Base-by-base conservation (phyloP, 1,140 invertebrate genomes). In the Artemia franciscana region DNA sequence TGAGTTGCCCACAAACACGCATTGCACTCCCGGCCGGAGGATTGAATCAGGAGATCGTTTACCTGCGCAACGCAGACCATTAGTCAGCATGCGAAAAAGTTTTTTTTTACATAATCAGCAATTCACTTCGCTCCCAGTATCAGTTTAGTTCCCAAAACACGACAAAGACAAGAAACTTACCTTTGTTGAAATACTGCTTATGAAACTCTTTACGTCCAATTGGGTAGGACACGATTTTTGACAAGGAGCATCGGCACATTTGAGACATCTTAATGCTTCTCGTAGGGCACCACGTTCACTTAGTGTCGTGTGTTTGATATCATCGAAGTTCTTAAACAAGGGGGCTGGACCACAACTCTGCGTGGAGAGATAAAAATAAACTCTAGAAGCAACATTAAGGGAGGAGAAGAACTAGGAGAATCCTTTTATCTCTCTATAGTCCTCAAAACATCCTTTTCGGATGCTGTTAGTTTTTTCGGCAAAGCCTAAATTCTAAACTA, bases 201-300 rank as follows among this genome's bases (percentile, higher is more conserved):
- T 98, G 70, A 98, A 98, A 26, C 83, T 82, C 73, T 98, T 98
- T 59, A 98, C 83, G 70, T 98, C 94, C 27, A 98, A 73, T 73
- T 97, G 91, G 0, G 94, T 98, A 0, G 94, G 94, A 70, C 94
- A 98, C 4, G 88, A 91, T 73, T 98, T 98, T 75, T 98, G 94
- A 71, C 94, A 98, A 0, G 94, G 94, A 0, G 94, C 93, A 76
- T 98, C 95, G 0, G 88, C 92, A 74, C 94, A 98, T 73, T 98
- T 98, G 5, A 98, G 75, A 71, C 92, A 97, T 61, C 93, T 78
- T 0, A 82, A 80, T 0, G 95, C 90, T 75, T 98, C 94, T 64
- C 78, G 81, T 15, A 98, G 71, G 0, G 94, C 94, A 2, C 83
- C 93, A 5, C 93, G 78, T 73, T 98, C 94, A 68, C 91, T 93